Conservation (phyloP, 2,797 vertebrate genomes). For the Podargus strigoides region DNA sequence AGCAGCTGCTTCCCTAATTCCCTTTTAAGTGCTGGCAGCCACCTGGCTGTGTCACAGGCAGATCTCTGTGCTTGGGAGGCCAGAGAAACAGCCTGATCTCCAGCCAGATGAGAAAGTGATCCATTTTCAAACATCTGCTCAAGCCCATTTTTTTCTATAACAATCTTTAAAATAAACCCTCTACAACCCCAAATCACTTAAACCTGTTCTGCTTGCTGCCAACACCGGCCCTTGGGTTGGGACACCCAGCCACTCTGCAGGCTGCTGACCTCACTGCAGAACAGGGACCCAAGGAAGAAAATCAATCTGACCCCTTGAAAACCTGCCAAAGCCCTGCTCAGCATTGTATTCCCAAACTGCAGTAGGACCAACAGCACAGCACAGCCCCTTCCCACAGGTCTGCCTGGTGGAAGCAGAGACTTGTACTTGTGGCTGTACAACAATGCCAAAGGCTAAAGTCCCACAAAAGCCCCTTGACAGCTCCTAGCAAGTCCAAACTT, state of each 20-base stretch:
- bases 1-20: constrained; percentile 9
- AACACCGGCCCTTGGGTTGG: neutral
- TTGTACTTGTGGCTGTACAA: neutral
- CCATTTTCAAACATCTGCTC: constrained; percentile 2
- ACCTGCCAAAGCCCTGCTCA: neutral
- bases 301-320: neutral
- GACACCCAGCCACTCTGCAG: neutral
- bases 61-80: neutral
- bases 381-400: neutral
- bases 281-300: neutral
- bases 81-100: neutral
- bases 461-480: neutral
- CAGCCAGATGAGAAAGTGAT: neutral
- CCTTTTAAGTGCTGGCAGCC: neutral
- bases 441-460: neutral
- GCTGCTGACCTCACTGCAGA: neutral
- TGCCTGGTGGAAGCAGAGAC: neutral
- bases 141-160: neutral
- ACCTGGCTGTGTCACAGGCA: neutral
- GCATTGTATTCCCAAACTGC: neutral
- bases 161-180: neutral
- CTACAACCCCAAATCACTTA: neutral
- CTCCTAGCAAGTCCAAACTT: neutral
- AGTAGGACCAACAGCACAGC: neutral
- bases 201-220: neutral